Evolutionary conservation across 2,888 invertebrate genomes (phyloP).

Genomic region (Sinodicranocentrus sp.): DNA sequence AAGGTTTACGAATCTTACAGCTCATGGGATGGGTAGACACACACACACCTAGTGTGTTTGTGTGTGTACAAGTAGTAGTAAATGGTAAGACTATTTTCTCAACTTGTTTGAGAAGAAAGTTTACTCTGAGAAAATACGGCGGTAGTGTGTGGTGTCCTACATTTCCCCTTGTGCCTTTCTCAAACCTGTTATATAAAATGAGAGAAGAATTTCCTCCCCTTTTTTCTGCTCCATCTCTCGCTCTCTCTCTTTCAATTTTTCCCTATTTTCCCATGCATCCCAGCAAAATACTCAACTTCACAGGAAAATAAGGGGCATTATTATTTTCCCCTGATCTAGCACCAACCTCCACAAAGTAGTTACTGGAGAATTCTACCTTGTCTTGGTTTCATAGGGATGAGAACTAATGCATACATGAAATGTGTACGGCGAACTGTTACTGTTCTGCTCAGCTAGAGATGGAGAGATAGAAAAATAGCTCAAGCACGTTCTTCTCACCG

Average conservation of each 20-base stretch:
- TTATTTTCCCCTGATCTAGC: background rate
- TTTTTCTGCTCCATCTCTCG: conserved; percentile 4
- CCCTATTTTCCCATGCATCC: too few relatives aligned
- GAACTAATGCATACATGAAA: too few relatives aligned
- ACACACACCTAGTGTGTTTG: too few relatives aligned
- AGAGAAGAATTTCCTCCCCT: background rate
- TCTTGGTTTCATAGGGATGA: too few relatives aligned
- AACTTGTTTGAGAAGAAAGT: too few relatives aligned
- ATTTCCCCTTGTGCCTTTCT: background rate
- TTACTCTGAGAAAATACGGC: too few relatives aligned
- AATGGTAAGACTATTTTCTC: too few relatives aligned
- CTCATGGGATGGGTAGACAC: too few relatives aligned
- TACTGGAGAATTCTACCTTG: background rate
- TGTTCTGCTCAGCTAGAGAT: background rate
- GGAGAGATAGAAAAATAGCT: background rate
- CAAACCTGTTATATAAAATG: background rate
- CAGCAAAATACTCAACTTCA: background rate
- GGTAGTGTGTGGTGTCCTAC: conserved; percentile 13
- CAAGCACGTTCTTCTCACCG: conserved; percentile 10
- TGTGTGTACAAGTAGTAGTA: too few relatives aligned
- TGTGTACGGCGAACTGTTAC: background rate
- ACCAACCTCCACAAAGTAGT: conserved; percentile 15
- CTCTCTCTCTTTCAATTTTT: background rate
- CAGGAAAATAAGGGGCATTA: background rate
- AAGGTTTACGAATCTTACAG: too few relatives aligned